Conservation (phyloP, 2,888 invertebrate species). For the Aquatica leii region DNA sequence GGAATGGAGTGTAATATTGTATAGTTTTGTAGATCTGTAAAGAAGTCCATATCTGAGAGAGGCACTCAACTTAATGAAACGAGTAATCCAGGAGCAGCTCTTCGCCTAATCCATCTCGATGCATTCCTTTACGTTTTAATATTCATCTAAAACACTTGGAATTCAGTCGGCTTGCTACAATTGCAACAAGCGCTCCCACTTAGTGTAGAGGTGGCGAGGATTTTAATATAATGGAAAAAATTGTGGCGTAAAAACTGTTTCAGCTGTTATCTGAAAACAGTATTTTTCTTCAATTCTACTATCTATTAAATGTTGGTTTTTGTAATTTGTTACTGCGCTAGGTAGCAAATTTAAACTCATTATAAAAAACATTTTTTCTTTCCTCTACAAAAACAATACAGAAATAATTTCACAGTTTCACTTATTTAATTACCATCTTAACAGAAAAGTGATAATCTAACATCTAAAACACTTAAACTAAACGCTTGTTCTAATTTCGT, state of each 20-base stretch:
- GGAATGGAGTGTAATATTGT: constrained; percentile 56
- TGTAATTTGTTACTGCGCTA: background rate
- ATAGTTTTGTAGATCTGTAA: constrained; percentile 50
- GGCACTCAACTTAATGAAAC: constrained; percentile 68
- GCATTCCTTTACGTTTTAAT: constrained; percentile 61
- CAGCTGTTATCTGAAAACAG: constrained; percentile 17
- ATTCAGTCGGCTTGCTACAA: constrained; percentile 55
- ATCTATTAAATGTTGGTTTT: background rate
- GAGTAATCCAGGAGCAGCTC: constrained; percentile 63
- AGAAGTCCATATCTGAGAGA: constrained; percentile 58
- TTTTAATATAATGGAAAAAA: constrained; percentile 24
- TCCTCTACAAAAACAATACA: too few relatives aligned
- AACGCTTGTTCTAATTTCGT: too few relatives aligned
- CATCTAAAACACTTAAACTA: too few relatives aligned
- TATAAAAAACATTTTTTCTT: too few relatives aligned
- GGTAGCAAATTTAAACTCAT: too few relatives aligned
- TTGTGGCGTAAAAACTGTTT: constrained; percentile 24
- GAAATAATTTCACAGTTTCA: too few relatives aligned
- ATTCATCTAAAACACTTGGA: constrained; percentile 59
- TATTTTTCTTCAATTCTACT: too few relatives aligned
- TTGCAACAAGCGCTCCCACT: constrained; percentile 57
- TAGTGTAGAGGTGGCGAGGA: constrained; percentile 48
- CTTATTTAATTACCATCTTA: too few relatives aligned
- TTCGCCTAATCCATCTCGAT: constrained; percentile 61
- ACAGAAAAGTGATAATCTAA: too few relatives aligned